phyloP scores from a whole-genome alignment of 92 coral and sea anemone genomes.

The Muricea muricata region DNA sequence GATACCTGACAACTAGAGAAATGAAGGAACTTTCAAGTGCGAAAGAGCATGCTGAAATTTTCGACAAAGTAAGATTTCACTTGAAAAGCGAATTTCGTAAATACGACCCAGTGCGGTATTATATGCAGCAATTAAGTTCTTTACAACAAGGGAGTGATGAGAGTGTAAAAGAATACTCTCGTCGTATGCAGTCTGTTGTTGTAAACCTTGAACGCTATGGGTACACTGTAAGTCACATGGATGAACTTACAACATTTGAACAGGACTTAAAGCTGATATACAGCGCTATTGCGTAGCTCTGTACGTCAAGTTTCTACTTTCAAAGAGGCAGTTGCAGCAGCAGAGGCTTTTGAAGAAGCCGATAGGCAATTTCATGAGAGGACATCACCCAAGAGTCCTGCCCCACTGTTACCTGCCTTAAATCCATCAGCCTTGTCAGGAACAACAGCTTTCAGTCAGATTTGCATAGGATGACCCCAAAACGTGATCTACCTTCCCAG shows the following conservation, averaged over 20 bases:
- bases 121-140: background rate
- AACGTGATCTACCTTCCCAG: no score
- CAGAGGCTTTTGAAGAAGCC: slow-evolving; percentile 13
- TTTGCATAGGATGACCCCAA: no score
- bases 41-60: background rate
- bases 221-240: no score
- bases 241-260: no score
- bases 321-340: slow-evolving; percentile 17
- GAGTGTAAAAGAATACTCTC: no score
- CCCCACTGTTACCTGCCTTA: background rate
- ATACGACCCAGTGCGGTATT: slow-evolving; percentile 19
- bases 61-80: background rate
- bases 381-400: no score
- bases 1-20: no score
- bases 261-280: background rate
- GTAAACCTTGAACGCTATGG: no score
- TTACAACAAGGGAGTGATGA: background rate
- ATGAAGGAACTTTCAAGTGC: no score
- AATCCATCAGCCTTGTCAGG: background rate
- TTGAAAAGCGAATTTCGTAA: slow-evolving; percentile 9
- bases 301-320: no score
- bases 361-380: no score
- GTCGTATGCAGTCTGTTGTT: no score
- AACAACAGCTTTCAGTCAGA: background rate
- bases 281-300: background rate